Conservation (phyloP, 2,888 invertebrate species). For the Choristoneura rosaceana region DNA sequence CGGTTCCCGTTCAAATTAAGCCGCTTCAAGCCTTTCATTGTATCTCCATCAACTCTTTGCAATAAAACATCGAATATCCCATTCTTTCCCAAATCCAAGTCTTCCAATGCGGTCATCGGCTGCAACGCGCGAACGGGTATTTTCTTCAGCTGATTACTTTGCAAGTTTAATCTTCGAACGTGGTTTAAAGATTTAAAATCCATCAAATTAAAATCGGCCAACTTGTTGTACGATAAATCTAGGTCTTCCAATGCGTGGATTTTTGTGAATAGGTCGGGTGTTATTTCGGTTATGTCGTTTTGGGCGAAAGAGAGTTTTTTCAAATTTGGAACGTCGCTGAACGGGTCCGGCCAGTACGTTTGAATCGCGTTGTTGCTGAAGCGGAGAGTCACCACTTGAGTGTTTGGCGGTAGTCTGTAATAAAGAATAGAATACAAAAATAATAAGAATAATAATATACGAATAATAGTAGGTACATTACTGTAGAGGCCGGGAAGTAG, state of each 20-base stretch:
- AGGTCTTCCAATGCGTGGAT: constrained; percentile 72
- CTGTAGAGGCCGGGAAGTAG: too few species aligned
- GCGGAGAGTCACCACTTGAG: constrained; percentile 69
- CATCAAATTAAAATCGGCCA: constrained; percentile 69
- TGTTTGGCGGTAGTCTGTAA: constrained; percentile 77
- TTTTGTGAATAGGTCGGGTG: constrained; percentile 77
- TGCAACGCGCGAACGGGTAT: constrained; percentile 72
- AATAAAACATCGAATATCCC: constrained; percentile 70
- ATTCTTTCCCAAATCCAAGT: constrained; percentile 82
- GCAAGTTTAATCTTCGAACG: constrained; percentile 74
- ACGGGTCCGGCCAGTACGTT: constrained; percentile 78
- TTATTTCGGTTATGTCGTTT: constrained; percentile 76
- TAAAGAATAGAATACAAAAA: not conserved
- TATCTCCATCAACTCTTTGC: constrained; percentile 59
- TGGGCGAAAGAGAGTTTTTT: constrained; percentile 78
- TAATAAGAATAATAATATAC: too few species aligned
- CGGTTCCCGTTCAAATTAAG: constrained; percentile 81
- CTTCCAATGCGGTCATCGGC: constrained; percentile 69
- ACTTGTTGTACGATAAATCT: constrained; percentile 83
- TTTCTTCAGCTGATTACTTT: constrained; percentile 73
- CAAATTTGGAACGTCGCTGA: constrained; percentile 70
- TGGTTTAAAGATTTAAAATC: constrained; percentile 70
- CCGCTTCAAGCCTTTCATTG: constrained; percentile 65
- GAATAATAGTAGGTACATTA: too few species aligned
- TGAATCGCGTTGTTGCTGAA: constrained; percentile 77